Evolutionary conservation across 2,888 invertebrate species (phyloP).

Genomic region (Nomada ferruginata): DNA sequence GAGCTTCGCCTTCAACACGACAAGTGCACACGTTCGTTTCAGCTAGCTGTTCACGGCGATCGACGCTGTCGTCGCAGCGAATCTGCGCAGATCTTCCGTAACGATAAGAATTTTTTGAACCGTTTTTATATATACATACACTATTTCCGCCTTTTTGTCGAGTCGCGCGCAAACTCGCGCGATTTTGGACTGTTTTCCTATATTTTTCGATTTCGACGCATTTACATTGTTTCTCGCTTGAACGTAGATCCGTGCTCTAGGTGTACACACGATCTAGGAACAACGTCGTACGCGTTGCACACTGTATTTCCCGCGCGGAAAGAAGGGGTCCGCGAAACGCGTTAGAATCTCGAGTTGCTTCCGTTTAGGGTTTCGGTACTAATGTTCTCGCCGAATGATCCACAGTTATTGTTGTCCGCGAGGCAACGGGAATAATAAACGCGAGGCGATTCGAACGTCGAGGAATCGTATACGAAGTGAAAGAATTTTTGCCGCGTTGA

Average conservation of each 20-base stretch:
- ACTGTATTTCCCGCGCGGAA: background rate
- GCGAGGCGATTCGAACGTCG: background rate
- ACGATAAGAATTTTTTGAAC: slow-evolving; percentile 54
- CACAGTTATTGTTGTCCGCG: background rate
- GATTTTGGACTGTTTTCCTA: slow-evolving; percentile 48
- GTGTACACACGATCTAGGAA: slow-evolving; percentile 12
- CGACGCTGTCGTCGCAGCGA: slow-evolving; percentile 9
- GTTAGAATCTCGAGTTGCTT: slow-evolving; percentile 30
- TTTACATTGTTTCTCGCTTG: slow-evolving; percentile 54
- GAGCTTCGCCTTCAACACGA: background rate
- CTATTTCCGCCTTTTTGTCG: slow-evolving; percentile 7
- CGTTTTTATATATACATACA: slow-evolving; percentile 33
- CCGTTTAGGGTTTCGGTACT: slow-evolving; percentile 35
- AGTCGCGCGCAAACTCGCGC: slow-evolving; percentile 1
- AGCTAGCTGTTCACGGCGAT: background rate
- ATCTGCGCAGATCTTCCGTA: slow-evolving; percentile 41
- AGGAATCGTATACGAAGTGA: background rate
- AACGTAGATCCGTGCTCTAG: slow-evolving; percentile 16
- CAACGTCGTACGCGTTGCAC: slow-evolving; percentile 7
- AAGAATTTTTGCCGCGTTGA: background rate
- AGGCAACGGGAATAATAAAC: background rate
- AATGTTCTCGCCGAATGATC: background rate
- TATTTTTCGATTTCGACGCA: slow-evolving; percentile 58
- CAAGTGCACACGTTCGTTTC: too few species aligned
- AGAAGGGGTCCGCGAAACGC: background rate